Conservation (phyloP, 2,113 vertebrate genomes). For the Nyctereutes procyonoides region DNA sequence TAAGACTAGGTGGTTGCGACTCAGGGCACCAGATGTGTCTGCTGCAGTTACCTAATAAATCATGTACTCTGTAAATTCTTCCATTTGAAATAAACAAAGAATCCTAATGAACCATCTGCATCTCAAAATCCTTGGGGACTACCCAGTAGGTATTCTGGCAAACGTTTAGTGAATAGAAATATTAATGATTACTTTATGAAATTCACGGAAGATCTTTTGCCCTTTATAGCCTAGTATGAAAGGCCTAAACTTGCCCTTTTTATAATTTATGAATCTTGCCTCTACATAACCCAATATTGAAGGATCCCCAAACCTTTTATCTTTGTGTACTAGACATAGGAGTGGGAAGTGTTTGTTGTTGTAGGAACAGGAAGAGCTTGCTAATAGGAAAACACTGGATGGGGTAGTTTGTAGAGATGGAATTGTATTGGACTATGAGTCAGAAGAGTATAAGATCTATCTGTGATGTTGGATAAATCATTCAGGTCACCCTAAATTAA, state of each 20-base stretch:
- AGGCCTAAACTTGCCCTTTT: background rate
- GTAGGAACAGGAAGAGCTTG: background rate
- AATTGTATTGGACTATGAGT: background rate
- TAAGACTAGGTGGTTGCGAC: background rate
- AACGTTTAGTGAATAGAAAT: conserved; percentile 56
- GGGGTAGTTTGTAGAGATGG: background rate
- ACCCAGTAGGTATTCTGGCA: background rate
- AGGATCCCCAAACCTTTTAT: conserved; percentile 28
- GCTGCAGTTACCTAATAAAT: conserved; percentile 72
- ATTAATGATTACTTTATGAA: conserved; percentile 38
- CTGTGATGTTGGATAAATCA: background rate
- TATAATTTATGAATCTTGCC: background rate
- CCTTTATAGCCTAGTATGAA: background rate
- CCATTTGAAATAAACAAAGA: conserved; percentile 74
- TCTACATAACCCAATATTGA: background rate
- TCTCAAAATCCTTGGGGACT: conserved; percentile 45
- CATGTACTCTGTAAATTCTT: conserved; percentile 70
- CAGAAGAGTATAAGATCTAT: background rate
- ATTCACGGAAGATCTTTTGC: conserved; percentile 39
- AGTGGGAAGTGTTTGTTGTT: background rate
- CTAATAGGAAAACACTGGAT: background rate
- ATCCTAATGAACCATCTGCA: conserved; percentile 51
- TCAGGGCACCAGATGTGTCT: conserved; percentile 70
- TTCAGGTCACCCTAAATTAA: background rate
- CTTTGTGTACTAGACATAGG: background rate